Percentiles rank a stretch among this genome's conserved stretches.
Conservation (phyloP, 2,888 invertebrate species). For the Euzophera pinguis region DNA sequence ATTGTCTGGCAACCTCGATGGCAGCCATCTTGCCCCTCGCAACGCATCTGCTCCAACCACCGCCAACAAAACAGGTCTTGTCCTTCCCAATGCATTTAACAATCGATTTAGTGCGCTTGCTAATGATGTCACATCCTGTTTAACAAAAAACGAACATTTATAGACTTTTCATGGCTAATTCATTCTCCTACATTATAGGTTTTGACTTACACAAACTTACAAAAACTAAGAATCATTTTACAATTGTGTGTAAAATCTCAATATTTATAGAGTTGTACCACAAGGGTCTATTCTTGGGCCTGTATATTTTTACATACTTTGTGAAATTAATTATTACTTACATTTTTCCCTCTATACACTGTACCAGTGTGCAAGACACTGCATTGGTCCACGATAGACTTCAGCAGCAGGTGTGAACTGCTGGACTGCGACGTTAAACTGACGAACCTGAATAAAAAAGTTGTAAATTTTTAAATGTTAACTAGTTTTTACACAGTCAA, state of each 20-base stretch:
- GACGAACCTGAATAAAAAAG: constrained; percentile 76
- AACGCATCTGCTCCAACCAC: constrained; percentile 87
- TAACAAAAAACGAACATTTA: constrained; percentile 10
- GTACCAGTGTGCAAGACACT: constrained; percentile 84
- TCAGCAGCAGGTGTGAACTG: constrained; percentile 85
- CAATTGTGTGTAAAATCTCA: no score
- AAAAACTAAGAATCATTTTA: no score
- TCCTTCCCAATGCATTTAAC: constrained; percentile 73
- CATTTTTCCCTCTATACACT: constrained; percentile 79
- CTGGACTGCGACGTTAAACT: constrained; percentile 83
- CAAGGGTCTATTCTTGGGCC: neutral
- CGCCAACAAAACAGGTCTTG: constrained; percentile 83
- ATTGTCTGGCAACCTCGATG: constrained; percentile 84
- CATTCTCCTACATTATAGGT: no score
- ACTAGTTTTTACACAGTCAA: no score
- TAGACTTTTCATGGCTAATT: no score
- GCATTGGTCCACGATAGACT: constrained; percentile 87
- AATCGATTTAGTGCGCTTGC: constrained; percentile 79
- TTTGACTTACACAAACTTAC: no score
- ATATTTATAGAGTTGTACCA: no score
- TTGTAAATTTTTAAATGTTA: no score
- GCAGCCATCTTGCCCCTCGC: constrained; percentile 87
- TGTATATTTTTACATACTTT: neutral
- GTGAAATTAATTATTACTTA: constrained; percentile 30
- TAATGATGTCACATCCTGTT: constrained; percentile 86